These are phyloP conservation scores for Xestia rhomboidea DNA, from an alignment of 2,888 invertebrate species.

Conservation along the genomic window DNA sequence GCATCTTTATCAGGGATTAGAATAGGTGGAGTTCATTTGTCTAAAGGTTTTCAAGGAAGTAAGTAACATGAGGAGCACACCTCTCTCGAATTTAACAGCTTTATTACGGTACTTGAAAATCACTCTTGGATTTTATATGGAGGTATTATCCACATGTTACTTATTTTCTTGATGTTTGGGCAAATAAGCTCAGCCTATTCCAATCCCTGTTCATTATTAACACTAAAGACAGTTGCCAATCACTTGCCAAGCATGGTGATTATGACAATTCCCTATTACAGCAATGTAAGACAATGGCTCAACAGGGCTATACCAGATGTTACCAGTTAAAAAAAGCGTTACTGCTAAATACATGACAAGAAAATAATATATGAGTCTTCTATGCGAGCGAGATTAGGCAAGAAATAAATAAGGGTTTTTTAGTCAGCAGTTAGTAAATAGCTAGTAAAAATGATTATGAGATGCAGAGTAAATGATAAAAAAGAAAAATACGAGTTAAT, in stretches of 20 bases:
- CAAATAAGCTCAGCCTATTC: background rate
- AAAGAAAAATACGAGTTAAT: conserved; percentile 26
- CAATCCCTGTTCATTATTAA: background rate
- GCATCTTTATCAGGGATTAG: background rate
- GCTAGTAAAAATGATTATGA: conserved; percentile 25
- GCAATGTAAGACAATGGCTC: conserved; percentile 2
- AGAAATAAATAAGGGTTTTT: conserved; percentile 9
- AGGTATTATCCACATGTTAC: background rate
- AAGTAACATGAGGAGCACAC: background rate
- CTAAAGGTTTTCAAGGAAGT: background rate
- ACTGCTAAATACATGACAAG: conserved; percentile 6
- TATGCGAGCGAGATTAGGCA: conserved; percentile 15
- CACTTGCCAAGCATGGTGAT: conserved; percentile 42
- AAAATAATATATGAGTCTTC: background rate
- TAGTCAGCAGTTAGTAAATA: conserved; percentile 27
- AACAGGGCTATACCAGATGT: background rate
- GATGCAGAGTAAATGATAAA: background rate
- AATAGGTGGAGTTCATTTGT: background rate
- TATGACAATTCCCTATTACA: conserved; percentile 22
- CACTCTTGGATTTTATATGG: background rate
- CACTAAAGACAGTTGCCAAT: conserved; percentile 13
- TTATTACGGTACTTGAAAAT: background rate
- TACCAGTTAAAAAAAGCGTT: conserved; percentile 22
- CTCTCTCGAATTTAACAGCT: background rate
- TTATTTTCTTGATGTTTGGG: background rate